These are phyloP conservation scores for Bolinopsis microptera DNA, from an alignment of 37 sponge, comb jelly and placozoan species.

Conservation along the genomic window DNA sequence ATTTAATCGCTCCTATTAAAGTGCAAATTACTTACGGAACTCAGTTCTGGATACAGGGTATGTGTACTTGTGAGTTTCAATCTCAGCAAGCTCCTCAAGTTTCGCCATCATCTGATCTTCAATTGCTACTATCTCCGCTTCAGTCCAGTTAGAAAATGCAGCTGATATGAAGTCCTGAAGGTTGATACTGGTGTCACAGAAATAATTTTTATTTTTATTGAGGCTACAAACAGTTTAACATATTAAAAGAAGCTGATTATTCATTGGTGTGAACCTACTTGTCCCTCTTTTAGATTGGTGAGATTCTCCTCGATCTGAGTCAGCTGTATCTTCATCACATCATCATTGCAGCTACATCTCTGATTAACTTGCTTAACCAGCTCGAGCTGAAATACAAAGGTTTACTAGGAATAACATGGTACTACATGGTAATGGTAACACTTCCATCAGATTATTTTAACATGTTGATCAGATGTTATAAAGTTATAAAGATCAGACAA, in stretches of 20 bases:
- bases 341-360: constrained; percentile 42
- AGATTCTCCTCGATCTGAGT: constrained; percentile 62
- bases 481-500: too few relatives aligned
- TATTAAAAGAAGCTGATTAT: too few relatives aligned
- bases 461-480: too few relatives aligned
- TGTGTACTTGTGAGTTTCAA: constrained; percentile 53
- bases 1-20: too few relatives aligned
- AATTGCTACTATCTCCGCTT: constrained; percentile 63
- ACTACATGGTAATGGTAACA: too few relatives aligned
- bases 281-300: constrained; percentile 45
- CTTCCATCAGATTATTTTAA: too few relatives aligned
- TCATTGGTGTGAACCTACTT: constrained; percentile 12
- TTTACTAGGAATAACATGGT: too few relatives aligned
- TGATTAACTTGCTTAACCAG: constrained; percentile 40
- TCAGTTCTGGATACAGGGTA: constrained; percentile 55
- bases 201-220: too few relatives aligned
- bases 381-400: constrained; percentile 60
- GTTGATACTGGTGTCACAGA: too few relatives aligned
- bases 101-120: constrained; percentile 56
- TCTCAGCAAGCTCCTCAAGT: constrained; percentile 33
- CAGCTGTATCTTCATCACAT: constrained; percentile 63
- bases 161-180: constrained; percentile 12
- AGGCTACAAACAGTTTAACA: too few relatives aligned
- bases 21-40: constrained; percentile 39
- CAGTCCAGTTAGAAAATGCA: constrained; percentile 61